Evolutionary conservation across 2,888 invertebrate species (phyloP).

Genomic region (Ennomos erosarius): DNA sequence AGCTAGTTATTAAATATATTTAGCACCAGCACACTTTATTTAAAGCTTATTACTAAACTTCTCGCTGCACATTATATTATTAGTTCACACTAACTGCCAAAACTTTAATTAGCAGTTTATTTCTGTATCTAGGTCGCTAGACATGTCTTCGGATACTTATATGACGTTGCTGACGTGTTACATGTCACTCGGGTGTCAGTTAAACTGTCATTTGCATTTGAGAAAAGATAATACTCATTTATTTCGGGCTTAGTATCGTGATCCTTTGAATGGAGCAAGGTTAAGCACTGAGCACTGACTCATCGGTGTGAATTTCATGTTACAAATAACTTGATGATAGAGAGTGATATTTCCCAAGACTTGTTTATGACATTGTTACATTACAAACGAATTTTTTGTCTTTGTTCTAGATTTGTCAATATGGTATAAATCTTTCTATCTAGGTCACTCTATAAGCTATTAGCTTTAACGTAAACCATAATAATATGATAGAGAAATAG

Average conservation of each 20-base stretch:
- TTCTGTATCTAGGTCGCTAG: constrained; percentile 46
- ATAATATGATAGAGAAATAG: no score
- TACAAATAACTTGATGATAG: constrained; percentile 11
- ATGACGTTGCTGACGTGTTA: constrained; percentile 36
- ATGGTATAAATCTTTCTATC: no score
- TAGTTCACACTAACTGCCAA: constrained; percentile 40
- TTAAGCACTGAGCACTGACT: constrained; percentile 16
- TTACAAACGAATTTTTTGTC: neutral
- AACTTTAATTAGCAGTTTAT: constrained; percentile 46
- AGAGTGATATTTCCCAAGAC: constrained; percentile 1
- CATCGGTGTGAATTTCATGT: constrained; percentile 23
- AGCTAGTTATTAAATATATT: neutral
- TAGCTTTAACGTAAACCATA: no score
- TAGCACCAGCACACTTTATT: constrained; percentile 10
- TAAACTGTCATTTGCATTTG: constrained; percentile 31
- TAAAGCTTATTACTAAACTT: constrained; percentile 17
- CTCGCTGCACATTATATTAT: constrained; percentile 34
- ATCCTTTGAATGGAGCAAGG: constrained; percentile 23
- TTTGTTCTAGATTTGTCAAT: no score
- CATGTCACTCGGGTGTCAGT: constrained; percentile 44
- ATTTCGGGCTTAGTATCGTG: constrained; percentile 26
- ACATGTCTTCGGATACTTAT: constrained; percentile 36
- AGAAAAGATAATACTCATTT: constrained; percentile 34
- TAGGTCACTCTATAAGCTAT: no score
- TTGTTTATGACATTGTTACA: neutral